These are phyloP conservation scores for Chloroceryle inda DNA, from an alignment of 2,797 vertebrate genomes.

Conservation along the genomic window DNA sequence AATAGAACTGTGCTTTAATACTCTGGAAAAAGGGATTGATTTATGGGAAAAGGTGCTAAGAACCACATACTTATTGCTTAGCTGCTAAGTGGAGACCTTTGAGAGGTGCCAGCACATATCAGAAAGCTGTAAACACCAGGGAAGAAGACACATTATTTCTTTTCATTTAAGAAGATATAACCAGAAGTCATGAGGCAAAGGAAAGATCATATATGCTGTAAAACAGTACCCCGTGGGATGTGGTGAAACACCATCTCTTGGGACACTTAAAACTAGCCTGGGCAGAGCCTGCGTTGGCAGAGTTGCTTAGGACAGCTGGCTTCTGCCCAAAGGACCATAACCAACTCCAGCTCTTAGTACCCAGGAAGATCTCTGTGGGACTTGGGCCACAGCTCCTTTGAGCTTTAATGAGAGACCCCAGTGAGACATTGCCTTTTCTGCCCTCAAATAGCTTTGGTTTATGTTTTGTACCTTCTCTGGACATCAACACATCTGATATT, in stretches of 20 bases:
- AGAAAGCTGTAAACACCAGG: constrained; percentile 34
- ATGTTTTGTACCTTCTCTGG: background rate
- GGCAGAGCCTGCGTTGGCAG: background rate
- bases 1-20: background rate
- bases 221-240: background rate
- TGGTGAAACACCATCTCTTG: constrained; percentile 20
- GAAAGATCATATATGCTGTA: background rate
- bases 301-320: background rate
- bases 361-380: background rate
- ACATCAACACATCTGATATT: background rate
- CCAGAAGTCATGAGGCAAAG: constrained; percentile 4
- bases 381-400: background rate
- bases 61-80: constrained; percentile 7
- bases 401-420: background rate
- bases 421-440: background rate
- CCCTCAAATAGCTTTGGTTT: background rate
- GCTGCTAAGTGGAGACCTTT: constrained; percentile 25
- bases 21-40: constrained; percentile 2
- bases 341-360: background rate
- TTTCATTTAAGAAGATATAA: background rate
- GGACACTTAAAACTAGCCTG: constrained; percentile 7
- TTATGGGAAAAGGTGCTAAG: constrained; percentile 42
- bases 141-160: constrained; percentile 39
- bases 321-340: background rate
- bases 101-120: constrained; percentile 1